These are phyloP conservation scores for Pseudomyrmex gracilis DNA, from an alignment of 1,140 invertebrate species.

Conservation along the genomic window DNA sequence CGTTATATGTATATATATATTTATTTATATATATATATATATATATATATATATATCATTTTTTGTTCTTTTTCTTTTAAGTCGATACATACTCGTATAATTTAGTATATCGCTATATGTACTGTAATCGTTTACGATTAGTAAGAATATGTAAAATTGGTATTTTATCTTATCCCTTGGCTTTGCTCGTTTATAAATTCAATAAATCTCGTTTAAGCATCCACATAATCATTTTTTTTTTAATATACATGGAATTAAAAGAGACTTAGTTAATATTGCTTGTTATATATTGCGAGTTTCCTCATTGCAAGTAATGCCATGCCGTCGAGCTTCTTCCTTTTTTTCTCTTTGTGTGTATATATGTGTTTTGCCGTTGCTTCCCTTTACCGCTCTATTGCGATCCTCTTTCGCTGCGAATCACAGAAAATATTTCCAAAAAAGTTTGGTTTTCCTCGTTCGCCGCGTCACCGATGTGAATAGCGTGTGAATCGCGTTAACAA, in stretches of 20 bases:
- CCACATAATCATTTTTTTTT: slow-evolving; percentile 80
- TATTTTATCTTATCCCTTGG: slow-evolving; percentile 80
- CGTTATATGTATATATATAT: slow-evolving; percentile 75
- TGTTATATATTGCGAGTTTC: slow-evolving; percentile 85
- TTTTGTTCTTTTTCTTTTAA: slow-evolving; percentile 78
- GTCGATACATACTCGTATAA: slow-evolving; percentile 84
- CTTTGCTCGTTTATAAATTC: slow-evolving; percentile 77
- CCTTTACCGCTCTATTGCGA: slow-evolving; percentile 44
- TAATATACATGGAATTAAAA: slow-evolving; percentile 85
- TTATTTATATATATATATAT: slow-evolving; percentile 76
- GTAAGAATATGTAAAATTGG: slow-evolving; percentile 86
- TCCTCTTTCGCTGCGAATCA: slow-evolving; percentile 61
- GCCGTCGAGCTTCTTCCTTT: slow-evolving; percentile 72
- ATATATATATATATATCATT: slow-evolving; percentile 78
- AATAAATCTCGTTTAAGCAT: slow-evolving; percentile 84
- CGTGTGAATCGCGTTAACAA: slow-evolving; percentile 18
- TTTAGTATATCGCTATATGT: slow-evolving; percentile 85
- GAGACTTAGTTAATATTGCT: slow-evolving; percentile 84
- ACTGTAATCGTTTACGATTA: slow-evolving; percentile 84
- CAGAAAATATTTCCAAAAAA: slow-evolving; percentile 70
- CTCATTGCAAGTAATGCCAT: slow-evolving; percentile 79
- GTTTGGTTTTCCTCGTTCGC: slow-evolving; percentile 54
- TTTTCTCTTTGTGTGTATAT: background rate
- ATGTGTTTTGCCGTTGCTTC: slow-evolving; percentile 22
- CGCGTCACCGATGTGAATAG: slow-evolving; percentile 60